Conservation (phyloP, 2,797 vertebrate genomes). For the Poeciliopsis gracilis region DNA sequence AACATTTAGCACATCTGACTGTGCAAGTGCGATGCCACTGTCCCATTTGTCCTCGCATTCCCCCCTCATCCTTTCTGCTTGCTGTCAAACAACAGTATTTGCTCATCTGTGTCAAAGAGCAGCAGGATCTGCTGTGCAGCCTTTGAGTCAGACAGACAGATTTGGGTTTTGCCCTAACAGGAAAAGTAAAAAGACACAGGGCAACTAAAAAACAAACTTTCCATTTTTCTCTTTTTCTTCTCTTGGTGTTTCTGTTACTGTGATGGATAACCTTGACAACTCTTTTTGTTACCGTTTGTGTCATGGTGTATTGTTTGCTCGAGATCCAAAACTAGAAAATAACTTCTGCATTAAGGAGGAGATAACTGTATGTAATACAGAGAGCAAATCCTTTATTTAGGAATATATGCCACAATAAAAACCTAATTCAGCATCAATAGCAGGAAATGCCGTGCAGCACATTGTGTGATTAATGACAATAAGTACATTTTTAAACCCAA, state of each 20-base stretch:
- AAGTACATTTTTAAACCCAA: conserved; percentile 60
- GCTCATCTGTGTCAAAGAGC: conserved; percentile 76
- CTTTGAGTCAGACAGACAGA: conserved; percentile 66
- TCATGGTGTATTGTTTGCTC: conserved; percentile 2
- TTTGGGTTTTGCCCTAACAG: conserved; percentile 22
- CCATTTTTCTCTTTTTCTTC: background rate
- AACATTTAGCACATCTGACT: conserved; percentile 15
- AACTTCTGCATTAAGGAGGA: conserved; percentile 17
- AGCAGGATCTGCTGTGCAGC: conserved; percentile 63
- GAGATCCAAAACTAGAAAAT: background rate
- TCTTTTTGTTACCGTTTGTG: background rate
- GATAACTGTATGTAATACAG: conserved; percentile 44
- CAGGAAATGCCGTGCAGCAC: conserved; percentile 68
- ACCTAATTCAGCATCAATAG: conserved; percentile 59
- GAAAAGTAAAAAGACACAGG: conserved; percentile 44
- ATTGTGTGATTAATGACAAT: conserved; percentile 61
- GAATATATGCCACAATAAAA: conserved; percentile 62
- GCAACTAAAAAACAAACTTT: conserved; percentile 15
- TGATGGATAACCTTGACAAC: background rate
- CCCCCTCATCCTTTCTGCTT: conserved; percentile 47
- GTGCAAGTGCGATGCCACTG: conserved; percentile 1
- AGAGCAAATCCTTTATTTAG: conserved; percentile 75
- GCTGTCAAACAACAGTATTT: conserved; percentile 79
- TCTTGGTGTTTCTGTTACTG: background rate
- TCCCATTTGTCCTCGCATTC: conserved; percentile 39